phyloP scores from a whole-genome alignment of 2,113 vertebrate species.

The Boleophthalmus pectinirostris region DNA sequence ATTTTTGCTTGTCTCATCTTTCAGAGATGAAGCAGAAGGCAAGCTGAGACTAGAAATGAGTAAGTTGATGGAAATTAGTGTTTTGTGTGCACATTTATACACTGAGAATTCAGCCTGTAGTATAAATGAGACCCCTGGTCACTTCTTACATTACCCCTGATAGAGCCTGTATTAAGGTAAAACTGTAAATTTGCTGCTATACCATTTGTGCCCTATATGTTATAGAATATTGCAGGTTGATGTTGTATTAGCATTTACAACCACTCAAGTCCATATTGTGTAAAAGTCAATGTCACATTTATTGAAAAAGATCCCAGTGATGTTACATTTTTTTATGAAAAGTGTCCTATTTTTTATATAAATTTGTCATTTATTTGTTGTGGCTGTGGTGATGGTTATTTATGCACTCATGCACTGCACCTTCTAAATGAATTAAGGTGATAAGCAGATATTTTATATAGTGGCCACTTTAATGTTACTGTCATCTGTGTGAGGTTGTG shows the following conservation, averaged over 20 bases:
- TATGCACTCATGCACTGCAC: conserved; percentile 51
- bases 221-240: conserved; percentile 64
- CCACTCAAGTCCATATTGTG: conserved; percentile 63
- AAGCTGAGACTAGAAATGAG: too few relatives aligned
- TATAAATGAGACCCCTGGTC: too few relatives aligned
- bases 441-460: conserved; percentile 71
- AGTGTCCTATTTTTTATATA: conserved; percentile 82
- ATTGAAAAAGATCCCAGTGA: conserved; percentile 66
- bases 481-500: conserved; percentile 49
- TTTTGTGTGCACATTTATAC: too few relatives aligned
- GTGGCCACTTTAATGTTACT: conserved; percentile 46
- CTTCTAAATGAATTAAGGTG: conserved; percentile 54
- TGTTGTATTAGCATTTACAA: conserved; percentile 65
- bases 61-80: too few relatives aligned
- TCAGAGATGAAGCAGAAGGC: too few relatives aligned
- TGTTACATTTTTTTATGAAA: conserved; percentile 79
- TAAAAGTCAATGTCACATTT: conserved; percentile 57
- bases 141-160: conserved; percentile 37
- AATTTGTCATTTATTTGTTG: conserved; percentile 50
- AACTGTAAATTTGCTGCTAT: conserved; percentile 78
- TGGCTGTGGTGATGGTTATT: conserved; percentile 15
- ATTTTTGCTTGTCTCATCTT: too few relatives aligned
- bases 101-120: too few relatives aligned
- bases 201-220: conserved; percentile 82
- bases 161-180: conserved; percentile 65